These are phyloP conservation scores for Nipponacmea schrenckii DNA, from an alignment of 2,888 invertebrate genomes.

Conservation along the genomic window DNA sequence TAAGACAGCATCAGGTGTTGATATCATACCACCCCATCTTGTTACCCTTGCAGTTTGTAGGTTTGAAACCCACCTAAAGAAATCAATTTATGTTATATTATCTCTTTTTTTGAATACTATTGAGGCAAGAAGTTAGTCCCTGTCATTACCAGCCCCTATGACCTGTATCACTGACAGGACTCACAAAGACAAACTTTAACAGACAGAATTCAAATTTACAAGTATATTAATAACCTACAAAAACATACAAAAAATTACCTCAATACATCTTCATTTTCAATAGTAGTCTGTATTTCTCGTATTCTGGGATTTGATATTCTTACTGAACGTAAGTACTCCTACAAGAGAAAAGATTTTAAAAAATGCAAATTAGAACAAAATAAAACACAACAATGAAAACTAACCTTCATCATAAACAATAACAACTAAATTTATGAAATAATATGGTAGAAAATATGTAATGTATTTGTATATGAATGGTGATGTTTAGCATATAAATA, in stretches of 20 bases:
- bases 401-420: not conserved
- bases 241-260: too few species aligned
- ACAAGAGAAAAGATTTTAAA: conserved; percentile 36
- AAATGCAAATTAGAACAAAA: not conserved
- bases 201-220: too few species aligned
- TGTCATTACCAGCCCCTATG: too few species aligned
- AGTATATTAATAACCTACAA: too few species aligned
- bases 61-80: conserved; percentile 60
- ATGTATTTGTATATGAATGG: too few species aligned
- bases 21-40: conserved; percentile 98
- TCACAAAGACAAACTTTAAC: too few species aligned
- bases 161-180: too few species aligned
- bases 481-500: too few species aligned
- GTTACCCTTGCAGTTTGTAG: conserved; percentile 77
- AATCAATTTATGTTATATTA: not conserved
- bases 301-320: conserved; percentile 90
- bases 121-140: too few species aligned
- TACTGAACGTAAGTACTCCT: conserved; percentile 94
- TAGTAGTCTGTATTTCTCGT: conserved; percentile 90
- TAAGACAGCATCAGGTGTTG: conserved; percentile 93
- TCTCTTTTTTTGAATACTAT: too few species aligned
- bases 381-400: not conserved
- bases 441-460: not conserved
- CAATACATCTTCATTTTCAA: conserved; percentile 92
- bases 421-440: not conserved